A percentile compares a stretch with the other conserved stretches of the same genome.
These are phyloP conservation scores for Liolophura sinensis DNA, from an alignment of 1,140 invertebrate genomes.

Conservation along the genomic window DNA sequence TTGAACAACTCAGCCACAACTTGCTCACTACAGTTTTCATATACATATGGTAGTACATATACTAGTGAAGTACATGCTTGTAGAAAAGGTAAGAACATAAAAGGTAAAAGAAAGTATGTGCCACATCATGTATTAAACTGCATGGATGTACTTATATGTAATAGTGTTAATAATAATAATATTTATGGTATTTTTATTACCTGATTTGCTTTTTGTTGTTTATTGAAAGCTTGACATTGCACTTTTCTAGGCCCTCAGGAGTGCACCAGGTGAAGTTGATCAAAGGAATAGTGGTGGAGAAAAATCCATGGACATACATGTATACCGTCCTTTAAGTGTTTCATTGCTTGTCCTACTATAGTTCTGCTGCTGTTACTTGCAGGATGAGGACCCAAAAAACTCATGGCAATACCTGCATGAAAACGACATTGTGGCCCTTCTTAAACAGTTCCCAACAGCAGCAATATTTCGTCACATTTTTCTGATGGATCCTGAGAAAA, in stretches of 20 bases:
- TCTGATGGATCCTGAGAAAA: constrained; percentile 50
- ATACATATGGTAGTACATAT: too few relatives aligned
- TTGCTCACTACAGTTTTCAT: too few relatives aligned
- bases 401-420: constrained; percentile 66
- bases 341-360: neutral
- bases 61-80: too few relatives aligned
- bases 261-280: neutral
- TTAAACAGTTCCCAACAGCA: constrained; percentile 77
- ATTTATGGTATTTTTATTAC: too few relatives aligned
- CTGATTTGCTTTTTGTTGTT: too few relatives aligned
- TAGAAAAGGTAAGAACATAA: too few relatives aligned
- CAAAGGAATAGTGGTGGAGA: too few relatives aligned
- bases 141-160: too few relatives aligned
- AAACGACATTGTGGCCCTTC: constrained; percentile 74
- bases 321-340: neutral
- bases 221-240: neutral
- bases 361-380: constrained; percentile 44
- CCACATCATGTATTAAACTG: too few relatives aligned
- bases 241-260: neutral
- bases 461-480: constrained; percentile 68
- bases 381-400: constrained; percentile 66
- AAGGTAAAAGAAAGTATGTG: too few relatives aligned
- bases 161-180: too few relatives aligned
- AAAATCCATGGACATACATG: neutral
- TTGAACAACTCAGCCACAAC: too few relatives aligned